Evolutionary conservation across 2,888 invertebrate genomes (phyloP), one percentile per base, ranked within the genome.

Genomic region (Tineola bisselliella): DNA sequence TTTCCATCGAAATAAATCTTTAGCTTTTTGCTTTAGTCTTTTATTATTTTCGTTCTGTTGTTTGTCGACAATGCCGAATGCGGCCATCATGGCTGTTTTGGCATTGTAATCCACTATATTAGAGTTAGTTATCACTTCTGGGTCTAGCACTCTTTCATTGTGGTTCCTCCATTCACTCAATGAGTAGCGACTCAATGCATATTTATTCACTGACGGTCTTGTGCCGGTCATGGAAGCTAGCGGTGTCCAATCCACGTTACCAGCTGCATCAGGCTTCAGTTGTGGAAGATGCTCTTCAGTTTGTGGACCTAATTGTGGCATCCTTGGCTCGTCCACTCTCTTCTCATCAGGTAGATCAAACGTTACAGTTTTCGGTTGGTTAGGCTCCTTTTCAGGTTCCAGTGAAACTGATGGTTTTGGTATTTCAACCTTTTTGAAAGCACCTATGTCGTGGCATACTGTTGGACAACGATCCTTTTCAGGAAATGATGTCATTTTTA

Each of bases 1-100:
- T 79, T 93, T 94, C 93, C 93, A 94, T 66, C 91, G 88, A 67
- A 90, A 90, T 61, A 94, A 86, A 63, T 93, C 91, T 67, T 88
- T 88, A 6, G 91, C 90, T 59, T 94, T 89, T 64, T 89, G 89
- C 61, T 89, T 88, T 15, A 94, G 70, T 62, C 90, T 84, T 64
- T 90, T 90, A 0, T 90, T 91, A 63, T 91, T 92, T 65, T 92
- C 91, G 52, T 79, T 79, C 70, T 94, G 93, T 17, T 89, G 89
- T 72, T 91, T 91, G 67, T 92, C 91, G 1, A 92, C 88, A 60
- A 89, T 87, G 0, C 90, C 89, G 62, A 90, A 90, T 0, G 91
- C 90, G 69, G 89, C 89, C 70, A 89, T 88, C 63, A 91, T 89
- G 15, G 90, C 89, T 15, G 90, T 89, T 64, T 90, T 90, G 0